Evolutionary conservation across 2,113 vertebrate genomes (phyloP), one percentile per base, ranked within the genome.

Genomic region (Propithecus coquereli): DNA sequence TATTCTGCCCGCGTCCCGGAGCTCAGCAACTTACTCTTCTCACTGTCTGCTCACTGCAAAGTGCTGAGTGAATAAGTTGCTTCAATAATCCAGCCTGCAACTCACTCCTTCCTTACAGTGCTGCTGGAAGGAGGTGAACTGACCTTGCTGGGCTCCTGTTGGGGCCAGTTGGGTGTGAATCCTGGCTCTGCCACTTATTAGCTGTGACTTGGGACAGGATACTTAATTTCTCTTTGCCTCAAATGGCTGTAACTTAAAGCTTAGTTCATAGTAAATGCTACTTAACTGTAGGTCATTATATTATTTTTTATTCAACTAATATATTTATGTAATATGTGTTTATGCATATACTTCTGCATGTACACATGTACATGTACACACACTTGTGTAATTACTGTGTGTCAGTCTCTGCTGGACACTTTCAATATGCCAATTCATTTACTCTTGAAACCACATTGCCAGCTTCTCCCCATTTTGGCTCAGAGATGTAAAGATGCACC

Each of bases 151-250:
- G 5, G 17, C 23, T 66, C 10, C 25, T 14, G 3, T 6, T 47
- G 32, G 6, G 3, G 27, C 37, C 50, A 17, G 17, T 27, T 50
- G 7, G 18, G 20, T 12, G 2, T 18, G 18, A 84, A 68, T 74
- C 16, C 59, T 23, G 5, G 27, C 57, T 68, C 70, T 43, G 40
- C 59, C 84, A 32, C 34, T 14, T 50, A 25, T 2, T 40, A 70
- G 6, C 40, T 94, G 4, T 86, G 45, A 52, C 37, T 14, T 83
- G 52, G 30, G 34, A 80, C 8, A 43, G 32, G 8, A 52, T 12
- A 61, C 50, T 80, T 88, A 45, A 87, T 70, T 91, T 88, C 52
- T 27, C 65, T 85, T 85, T 74, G 66, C 45, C 16, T 76, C 68
- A 70, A 27, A 16, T 57, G 52, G 34, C 79, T 89, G 5, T 25